phyloP scores from a whole-genome alignment of 2,113 vertebrate species.

The Bubo scandiacus region DNA sequence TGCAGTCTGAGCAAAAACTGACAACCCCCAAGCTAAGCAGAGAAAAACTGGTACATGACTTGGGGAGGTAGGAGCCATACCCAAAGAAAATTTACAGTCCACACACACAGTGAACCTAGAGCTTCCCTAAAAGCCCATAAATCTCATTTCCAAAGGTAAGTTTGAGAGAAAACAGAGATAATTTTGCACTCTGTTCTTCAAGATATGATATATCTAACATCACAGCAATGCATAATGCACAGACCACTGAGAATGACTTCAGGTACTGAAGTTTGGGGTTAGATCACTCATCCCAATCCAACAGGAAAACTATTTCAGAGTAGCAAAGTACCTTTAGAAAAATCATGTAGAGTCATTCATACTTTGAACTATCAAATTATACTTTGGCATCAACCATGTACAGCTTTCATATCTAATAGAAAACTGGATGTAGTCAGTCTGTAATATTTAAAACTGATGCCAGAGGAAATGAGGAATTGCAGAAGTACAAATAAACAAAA shows the following conservation, averaged over 20 bases:
- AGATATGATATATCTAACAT: rapidly evolving
- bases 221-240: background rate
- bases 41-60: background rate
- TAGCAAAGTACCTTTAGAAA: background rate
- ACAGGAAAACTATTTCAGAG: background rate
- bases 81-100: background rate
- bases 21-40: background rate
- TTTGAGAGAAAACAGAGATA: background rate
- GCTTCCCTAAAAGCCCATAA: background rate
- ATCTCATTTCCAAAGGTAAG: background rate
- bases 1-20: background rate
- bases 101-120: background rate
- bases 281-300: background rate
- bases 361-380: background rate
- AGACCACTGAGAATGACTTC: background rate
- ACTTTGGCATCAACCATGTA: background rate
- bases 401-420: background rate
- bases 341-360: background rate
- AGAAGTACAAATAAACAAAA: background rate
- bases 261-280: background rate
- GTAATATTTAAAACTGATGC: background rate
- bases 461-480: background rate
- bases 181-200: background rate
- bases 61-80: background rate
- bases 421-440: background rate